Evolutionary conservation across 2,888 invertebrate genomes (phyloP), one percentile per base, ranked within the genome.

Genomic region (Dinocampus coccinellae): DNA sequence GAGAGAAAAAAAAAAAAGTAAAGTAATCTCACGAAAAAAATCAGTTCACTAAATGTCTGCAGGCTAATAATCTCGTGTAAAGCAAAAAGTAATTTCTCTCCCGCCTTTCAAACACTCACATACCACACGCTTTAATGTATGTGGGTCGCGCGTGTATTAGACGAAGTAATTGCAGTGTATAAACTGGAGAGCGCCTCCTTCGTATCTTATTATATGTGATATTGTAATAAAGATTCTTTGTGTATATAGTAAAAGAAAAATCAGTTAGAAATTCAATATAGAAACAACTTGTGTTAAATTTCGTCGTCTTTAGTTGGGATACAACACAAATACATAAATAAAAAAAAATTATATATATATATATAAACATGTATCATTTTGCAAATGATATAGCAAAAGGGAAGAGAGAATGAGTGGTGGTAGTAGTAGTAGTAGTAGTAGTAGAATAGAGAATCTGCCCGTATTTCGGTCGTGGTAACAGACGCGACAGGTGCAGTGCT

Each of bases 401-500:
- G 64, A 34, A 55, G 55, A 58, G 33, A 26, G 24, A 55, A 66
- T 36, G 39, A 55, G 26, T 36, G 16, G 33, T 29, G 10, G 62
- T 36, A 57, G 24, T n/a, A n/a, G n/a, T n/a, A n/a, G n/a, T n/a
- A n/a, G n/a, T n/a, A n/a, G n/a, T n/a, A n/a, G n/a, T n/a, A n/a
- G n/a, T n/a, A 53, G 47, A 60, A 24, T 69, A 39, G 53, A 62
- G 62, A 62, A 33, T 69, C 55, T 72, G 68, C 76, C 76, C 77
- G 80, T 83, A 82, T 83, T 83, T 83, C 77, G 80, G 82, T 85
- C 83, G 79, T 78, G 79, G 80, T 85, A 85, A 85, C 83, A 81
- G 84, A 84, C 77, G 74, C 76, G 77, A 78, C 76, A 76, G 77
- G 76, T 76, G 76, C 75, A 78, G 75, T 74, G 53, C 58, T 58